A percentile compares a stretch with the other conserved stretches of the same genome.
phyloP scores from a whole-genome alignment of 2,888 invertebrate genomes.

The Phytoseiulus persimilis region DNA sequence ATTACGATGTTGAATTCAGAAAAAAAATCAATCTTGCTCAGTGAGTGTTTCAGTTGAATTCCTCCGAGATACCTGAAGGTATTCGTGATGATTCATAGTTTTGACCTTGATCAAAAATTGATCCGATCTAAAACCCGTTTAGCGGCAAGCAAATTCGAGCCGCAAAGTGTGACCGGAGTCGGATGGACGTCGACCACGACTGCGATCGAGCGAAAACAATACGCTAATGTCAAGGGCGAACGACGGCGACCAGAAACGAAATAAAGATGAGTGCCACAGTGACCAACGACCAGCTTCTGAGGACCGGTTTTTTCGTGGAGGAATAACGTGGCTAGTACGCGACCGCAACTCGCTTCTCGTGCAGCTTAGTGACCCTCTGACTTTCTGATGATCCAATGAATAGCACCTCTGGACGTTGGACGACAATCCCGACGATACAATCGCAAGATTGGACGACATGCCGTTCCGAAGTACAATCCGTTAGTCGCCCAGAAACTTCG shows the following conservation, averaged over 20 bases:
- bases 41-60: not conserved
- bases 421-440: not conserved
- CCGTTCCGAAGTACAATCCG: not conserved
- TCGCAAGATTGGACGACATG: not conserved
- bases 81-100: not conserved
- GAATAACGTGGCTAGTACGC: not conserved
- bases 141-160: not conserved
- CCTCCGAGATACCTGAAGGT: not conserved
- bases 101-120: not conserved
- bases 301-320: not conserved
- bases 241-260: not conserved
- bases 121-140: not conserved
- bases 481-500: not conserved
- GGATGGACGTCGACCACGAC: not conserved
- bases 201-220: not conserved
- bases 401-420: not conserved
- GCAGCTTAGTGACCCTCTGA: not conserved
- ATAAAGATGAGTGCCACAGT: not conserved
- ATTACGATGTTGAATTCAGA: too few relatives aligned
- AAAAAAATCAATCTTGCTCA: not conserved
- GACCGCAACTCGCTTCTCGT: not conserved
- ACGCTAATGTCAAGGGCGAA: not conserved
- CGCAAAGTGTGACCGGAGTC: not conserved
- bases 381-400: not conserved
- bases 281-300: not conserved